phyloP scores from a whole-genome alignment of 1,140 invertebrate species.

The Mycetomoellerius zeteki region DNA sequence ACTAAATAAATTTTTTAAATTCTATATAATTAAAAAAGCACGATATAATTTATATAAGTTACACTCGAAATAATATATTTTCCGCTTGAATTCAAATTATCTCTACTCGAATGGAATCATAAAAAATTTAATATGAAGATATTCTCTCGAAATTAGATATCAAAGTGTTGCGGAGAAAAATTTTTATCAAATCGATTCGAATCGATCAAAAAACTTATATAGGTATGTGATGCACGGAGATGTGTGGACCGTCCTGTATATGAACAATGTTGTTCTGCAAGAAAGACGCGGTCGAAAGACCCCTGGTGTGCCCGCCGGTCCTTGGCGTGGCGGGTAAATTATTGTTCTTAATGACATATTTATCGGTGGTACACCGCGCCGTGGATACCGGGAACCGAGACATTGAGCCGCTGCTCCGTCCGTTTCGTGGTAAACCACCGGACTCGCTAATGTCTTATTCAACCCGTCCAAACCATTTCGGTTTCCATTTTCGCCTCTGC shows the following conservation, averaged over 20 bases:
- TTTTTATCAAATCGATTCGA: not conserved
- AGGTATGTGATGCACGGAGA: not conserved
- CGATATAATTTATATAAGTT: slow-evolving; percentile 25
- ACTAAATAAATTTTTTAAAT: not conserved
- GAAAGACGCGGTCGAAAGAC: not conserved
- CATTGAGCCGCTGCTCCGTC: slow-evolving; percentile 63
- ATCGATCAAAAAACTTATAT: not conserved
- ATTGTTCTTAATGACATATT: slow-evolving; percentile 81
- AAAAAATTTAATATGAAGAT: not conserved
- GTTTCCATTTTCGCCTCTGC: not conserved
- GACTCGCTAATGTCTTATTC: slow-evolving; percentile 25
- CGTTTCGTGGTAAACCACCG: slow-evolving; percentile 74
- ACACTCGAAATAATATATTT: not conserved
- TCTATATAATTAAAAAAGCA: slow-evolving; percentile 10
- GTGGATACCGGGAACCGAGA: slow-evolving; percentile 62
- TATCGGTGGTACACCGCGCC: slow-evolving; percentile 68
- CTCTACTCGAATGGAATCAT: slow-evolving; percentile 4
- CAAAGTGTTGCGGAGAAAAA: not conserved
- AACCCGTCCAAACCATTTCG: not conserved
- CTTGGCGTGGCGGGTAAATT: slow-evolving; percentile 77
- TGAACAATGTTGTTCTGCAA: slow-evolving; percentile 20
- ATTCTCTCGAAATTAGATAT: not conserved
- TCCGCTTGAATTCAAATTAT: not conserved
- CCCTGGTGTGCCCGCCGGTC: slow-evolving; percentile 57
- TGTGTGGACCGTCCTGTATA: not conserved